Percentiles rank a stretch among this genome's conserved stretches.
These are phyloP conservation scores for Gari tellinella DNA, from an alignment of 2,888 invertebrate genomes.

Conservation along the genomic window DNA sequence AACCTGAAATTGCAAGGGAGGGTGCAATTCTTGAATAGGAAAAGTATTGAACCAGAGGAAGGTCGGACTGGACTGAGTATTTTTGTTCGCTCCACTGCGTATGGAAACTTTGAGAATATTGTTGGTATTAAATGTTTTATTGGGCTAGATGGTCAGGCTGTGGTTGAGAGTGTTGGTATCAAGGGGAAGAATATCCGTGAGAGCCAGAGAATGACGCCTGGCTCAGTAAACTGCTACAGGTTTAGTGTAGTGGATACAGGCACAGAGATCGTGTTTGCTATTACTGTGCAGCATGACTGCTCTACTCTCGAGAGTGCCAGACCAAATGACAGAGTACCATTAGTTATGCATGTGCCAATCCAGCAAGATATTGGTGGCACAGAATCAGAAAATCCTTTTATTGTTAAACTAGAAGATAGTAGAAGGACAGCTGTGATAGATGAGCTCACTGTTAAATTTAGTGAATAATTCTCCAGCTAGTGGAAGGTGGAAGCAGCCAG, in stretches of 20 bases:
- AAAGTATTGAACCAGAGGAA: constrained; percentile 60
- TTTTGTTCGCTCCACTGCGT: constrained; percentile 71
- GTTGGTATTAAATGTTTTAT: constrained; percentile 76
- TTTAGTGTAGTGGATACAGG: constrained; percentile 72
- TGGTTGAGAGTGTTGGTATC: constrained; percentile 65
- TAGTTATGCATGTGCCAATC: constrained; percentile 63
- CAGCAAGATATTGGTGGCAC: constrained; percentile 62
- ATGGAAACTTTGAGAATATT: constrained; percentile 75
- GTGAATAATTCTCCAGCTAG: too few species aligned
- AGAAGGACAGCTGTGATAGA: constrained; percentile 75
- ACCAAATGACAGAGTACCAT: constrained; percentile 59
- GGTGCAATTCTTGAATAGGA: constrained; percentile 73
- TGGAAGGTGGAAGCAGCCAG: too few species aligned
- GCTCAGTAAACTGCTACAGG: constrained; percentile 74
- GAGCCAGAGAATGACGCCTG: constrained; percentile 69
- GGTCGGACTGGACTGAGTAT: constrained; percentile 75
- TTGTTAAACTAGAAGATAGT: constrained; percentile 76
- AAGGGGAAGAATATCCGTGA: constrained; percentile 59
- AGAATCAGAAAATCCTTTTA: constrained; percentile 72
- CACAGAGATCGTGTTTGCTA: constrained; percentile 66
- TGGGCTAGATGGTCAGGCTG: constrained; percentile 73
- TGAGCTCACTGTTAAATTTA: constrained; percentile 76
- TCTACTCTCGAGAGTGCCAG: constrained; percentile 73
- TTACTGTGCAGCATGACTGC: constrained; percentile 75
- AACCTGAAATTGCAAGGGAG: constrained; percentile 70